Evolutionary conservation across 2,797 vertebrate species (phyloP).

Genomic region (Pangasius macronema): DNA sequence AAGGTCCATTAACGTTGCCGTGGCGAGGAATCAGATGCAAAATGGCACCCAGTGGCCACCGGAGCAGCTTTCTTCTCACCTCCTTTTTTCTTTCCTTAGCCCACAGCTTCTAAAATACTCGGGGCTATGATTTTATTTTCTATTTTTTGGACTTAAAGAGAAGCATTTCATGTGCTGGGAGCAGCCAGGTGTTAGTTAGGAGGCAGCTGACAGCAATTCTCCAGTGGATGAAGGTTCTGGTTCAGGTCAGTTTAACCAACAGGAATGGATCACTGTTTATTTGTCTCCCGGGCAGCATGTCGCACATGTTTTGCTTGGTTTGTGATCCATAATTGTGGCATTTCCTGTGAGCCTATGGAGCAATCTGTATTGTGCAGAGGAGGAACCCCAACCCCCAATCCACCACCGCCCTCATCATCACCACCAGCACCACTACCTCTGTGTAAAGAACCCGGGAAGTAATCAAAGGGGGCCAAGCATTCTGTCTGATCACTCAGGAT

Average conservation of each 20-base stretch:
- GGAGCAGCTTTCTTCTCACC: slow-evolving; percentile 70
- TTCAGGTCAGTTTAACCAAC: slow-evolving; percentile 78
- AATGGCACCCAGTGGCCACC: slow-evolving; percentile 88
- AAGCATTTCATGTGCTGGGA: slow-evolving; percentile 70
- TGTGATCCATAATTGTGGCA: slow-evolving; percentile 88
- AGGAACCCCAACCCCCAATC: slow-evolving; percentile 41
- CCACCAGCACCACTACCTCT: slow-evolving; percentile 1
- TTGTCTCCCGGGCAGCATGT: slow-evolving; percentile 74
- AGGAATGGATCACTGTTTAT: slow-evolving; percentile 78
- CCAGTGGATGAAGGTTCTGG: slow-evolving; percentile 79
- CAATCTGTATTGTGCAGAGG: slow-evolving; percentile 77
- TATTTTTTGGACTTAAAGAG: slow-evolving; percentile 66
- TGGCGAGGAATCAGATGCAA: slow-evolving; percentile 92
- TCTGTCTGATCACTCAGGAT: slow-evolving; percentile 61
- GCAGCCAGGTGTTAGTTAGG: slow-evolving; percentile 84
- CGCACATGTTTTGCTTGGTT: slow-evolving; percentile 80
- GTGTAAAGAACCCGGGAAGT: slow-evolving; percentile 45
- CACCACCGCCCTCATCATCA: background rate
- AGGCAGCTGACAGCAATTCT: slow-evolving; percentile 86
- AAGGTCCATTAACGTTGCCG: slow-evolving; percentile 98
- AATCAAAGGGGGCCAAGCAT: slow-evolving; percentile 52
- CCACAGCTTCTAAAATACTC: slow-evolving; percentile 78
- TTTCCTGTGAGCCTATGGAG: slow-evolving; percentile 96
- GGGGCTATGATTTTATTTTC: slow-evolving; percentile 61
- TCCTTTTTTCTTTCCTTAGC: slow-evolving; percentile 71